These are phyloP conservation scores for Mesoligia furuncula DNA, from an alignment of 2,888 invertebrate genomes.

Conservation along the genomic window DNA sequence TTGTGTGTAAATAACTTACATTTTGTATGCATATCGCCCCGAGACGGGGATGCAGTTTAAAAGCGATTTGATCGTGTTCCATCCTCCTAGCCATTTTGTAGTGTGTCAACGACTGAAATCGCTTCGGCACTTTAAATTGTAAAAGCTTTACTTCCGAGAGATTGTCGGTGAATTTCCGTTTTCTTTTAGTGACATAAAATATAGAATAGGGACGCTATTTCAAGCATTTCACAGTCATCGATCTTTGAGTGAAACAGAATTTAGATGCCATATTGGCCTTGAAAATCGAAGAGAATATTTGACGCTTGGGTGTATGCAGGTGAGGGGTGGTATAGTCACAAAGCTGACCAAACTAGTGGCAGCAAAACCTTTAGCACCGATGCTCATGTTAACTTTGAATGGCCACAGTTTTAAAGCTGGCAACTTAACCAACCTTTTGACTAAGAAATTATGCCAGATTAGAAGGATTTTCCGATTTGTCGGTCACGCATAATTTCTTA, in stretches of 20 bases:
- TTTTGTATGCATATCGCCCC: constrained; percentile 51
- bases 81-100: constrained; percentile 50
- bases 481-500: not conserved
- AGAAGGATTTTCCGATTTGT: not conserved
- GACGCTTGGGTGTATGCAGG: not conserved
- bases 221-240: not conserved
- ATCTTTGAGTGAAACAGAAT: constrained; percentile 21
- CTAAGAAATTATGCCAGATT: too few relatives aligned
- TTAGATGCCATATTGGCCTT: constrained; percentile 5
- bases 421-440: too few relatives aligned
- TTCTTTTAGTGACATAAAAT: constrained; percentile 48
- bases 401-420: not conserved
- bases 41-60: constrained; percentile 51
- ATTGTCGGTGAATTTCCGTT: constrained; percentile 53
- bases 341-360: not conserved
- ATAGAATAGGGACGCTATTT: constrained; percentile 37
- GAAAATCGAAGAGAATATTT: constrained; percentile 16
- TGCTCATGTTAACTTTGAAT: not conserved
- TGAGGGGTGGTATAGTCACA: not conserved
- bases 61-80: constrained; percentile 59
- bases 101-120: constrained; percentile 57
- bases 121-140: constrained; percentile 60
- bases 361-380: constrained; percentile 10
- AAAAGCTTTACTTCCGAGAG: constrained; percentile 56
- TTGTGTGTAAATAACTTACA: constrained; percentile 44